A percentile compares a stretch with the other conserved stretches of the same genome.
These are phyloP conservation scores for Protobothrops flavoviridis DNA, from an alignment of 2,113 vertebrate genomes.

Conservation along the genomic window DNA sequence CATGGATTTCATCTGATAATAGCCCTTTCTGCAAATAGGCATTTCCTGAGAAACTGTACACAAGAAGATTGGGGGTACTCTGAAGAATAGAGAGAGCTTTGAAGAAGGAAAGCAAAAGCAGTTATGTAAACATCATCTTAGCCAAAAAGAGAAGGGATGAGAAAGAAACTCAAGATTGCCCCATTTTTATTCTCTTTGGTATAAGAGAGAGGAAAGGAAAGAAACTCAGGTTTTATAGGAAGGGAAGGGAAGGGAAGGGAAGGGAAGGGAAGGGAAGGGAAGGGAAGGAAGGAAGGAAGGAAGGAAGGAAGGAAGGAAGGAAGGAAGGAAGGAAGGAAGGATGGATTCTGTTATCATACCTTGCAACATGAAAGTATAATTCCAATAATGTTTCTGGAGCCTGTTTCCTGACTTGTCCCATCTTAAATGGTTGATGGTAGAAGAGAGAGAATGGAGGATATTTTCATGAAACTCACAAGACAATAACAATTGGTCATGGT, in stretches of 20 bases:
- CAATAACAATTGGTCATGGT: background rate
- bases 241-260: background rate
- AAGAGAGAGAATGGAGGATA: background rate
- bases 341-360: background rate
- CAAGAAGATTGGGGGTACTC: background rate
- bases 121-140: background rate
- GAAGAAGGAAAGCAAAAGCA: background rate
- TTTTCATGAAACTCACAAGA: background rate
- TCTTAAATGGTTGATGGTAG: background rate
- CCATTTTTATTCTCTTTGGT: background rate
- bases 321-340: too few species aligned
- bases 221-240: background rate
- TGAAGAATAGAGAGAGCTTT: background rate
- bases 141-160: background rate
- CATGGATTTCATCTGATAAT: background rate
- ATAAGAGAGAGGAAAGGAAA: background rate
- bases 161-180: background rate
- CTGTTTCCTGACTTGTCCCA: background rate
- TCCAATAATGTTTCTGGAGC: background rate
- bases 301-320: too few species aligned
- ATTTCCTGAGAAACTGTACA: conserved; percentile 1
- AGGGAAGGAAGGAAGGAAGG: too few species aligned
- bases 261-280: too few species aligned
- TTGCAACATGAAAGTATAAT: background rate
- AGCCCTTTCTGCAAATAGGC: background rate